A percentile compares a stretch with the other conserved stretches of the same genome.
Evolutionary conservation across 2,888 invertebrate species (phyloP).

Genomic region (Xestia ashworthii): DNA sequence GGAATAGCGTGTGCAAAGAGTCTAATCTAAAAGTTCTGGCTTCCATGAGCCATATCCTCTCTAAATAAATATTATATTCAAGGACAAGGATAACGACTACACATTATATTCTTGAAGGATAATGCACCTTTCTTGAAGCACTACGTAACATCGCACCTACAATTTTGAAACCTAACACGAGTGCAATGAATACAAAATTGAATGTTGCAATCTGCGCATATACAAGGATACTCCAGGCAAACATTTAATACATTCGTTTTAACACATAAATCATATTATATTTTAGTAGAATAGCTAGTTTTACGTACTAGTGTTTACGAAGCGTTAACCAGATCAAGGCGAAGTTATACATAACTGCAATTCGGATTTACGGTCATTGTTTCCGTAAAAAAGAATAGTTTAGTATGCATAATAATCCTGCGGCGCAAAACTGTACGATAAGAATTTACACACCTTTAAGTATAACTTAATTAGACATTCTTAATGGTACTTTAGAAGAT

Average conservation of each 20-base stretch:
- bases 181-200: slow-evolving; percentile 9
- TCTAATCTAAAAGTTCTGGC: not conserved
- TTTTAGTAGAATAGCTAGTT: slow-evolving; percentile 43
- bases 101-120: slow-evolving; percentile 32
- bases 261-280: slow-evolving; percentile 57
- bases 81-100: slow-evolving; percentile 31
- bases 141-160: slow-evolving; percentile 10
- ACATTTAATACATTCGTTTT: slow-evolving; percentile 26
- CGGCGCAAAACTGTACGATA: not conserved
- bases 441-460: slow-evolving; percentile 31
- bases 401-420: slow-evolving; percentile 33
- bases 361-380: slow-evolving; percentile 67
- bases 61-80: slow-evolving; percentile 7
- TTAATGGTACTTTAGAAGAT: slow-evolving; percentile 1
- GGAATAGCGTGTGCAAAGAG: not conserved
- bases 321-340: slow-evolving; percentile 74
- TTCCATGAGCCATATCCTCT: not conserved
- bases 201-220: slow-evolving; percentile 26
- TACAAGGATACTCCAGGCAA: slow-evolving; percentile 28
- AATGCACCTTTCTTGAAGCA: not conserved
- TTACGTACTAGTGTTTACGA: slow-evolving; percentile 53
- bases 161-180: slow-evolving; percentile 18
- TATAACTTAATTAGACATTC: slow-evolving; percentile 21
- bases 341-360: slow-evolving; percentile 65
- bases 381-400: slow-evolving; percentile 62